These are phyloP conservation scores for Pangasius sanitwongsei DNA, from an alignment of 2,797 vertebrate species.

Conservation along the genomic window DNA sequence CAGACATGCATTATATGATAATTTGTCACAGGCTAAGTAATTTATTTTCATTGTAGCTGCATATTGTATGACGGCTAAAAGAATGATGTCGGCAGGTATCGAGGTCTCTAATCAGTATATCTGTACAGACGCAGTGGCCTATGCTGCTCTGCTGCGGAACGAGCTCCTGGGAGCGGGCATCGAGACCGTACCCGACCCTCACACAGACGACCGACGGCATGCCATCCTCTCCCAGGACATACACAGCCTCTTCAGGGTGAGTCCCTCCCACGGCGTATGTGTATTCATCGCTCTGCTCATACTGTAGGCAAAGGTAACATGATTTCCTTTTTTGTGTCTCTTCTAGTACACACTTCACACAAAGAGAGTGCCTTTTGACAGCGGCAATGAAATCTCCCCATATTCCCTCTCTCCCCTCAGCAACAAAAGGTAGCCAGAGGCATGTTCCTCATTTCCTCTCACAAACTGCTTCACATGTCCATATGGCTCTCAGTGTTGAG, in stretches of 20 bases:
- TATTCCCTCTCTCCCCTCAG: conserved; percentile 84
- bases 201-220: conserved; percentile 75
- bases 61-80: not conserved
- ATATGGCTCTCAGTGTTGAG: not conserved
- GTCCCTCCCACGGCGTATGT: not conserved
- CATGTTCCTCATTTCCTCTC: not conserved
- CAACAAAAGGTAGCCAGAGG: conserved; percentile 78
- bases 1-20: not conserved
- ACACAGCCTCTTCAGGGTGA: conserved; percentile 80
- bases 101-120: not conserved
- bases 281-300: not conserved
- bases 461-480: not conserved
- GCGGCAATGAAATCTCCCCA: conserved; percentile 78
- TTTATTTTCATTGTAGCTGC: not conserved
- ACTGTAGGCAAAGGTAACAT: not conserved
- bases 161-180: conserved; percentile 81
- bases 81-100: not conserved
- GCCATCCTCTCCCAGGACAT: conserved; percentile 71
- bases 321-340: conserved; percentile 28
- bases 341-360: conserved; percentile 79
- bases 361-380: conserved; percentile 80
- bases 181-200: conserved; percentile 76
- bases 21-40: not conserved
- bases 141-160: conserved; percentile 80
- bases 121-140: conserved; percentile 76